Base-by-base conservation (phyloP, 2,113 vertebrate species). In the Proteles cristata region DNA sequence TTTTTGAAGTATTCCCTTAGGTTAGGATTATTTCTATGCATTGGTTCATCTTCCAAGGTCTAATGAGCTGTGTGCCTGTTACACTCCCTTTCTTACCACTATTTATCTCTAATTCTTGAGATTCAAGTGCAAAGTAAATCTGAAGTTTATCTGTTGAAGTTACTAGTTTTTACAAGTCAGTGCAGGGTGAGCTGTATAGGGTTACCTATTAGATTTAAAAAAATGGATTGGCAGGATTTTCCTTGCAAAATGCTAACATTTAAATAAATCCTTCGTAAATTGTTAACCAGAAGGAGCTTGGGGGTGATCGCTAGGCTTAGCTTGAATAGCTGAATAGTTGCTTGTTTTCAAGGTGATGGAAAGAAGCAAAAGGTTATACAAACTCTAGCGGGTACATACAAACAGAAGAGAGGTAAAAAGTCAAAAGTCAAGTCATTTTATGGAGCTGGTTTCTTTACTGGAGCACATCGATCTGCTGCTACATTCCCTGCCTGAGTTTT, bases 281-380 rank as follows among this genome's bases (percentile, higher is more conserved):
- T 9, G 21, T 93, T 97, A 97, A 97, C 96, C 84, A 65, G 81
- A 77, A 94, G 66, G 45, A 71, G 48, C 63, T 19, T 1, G 16
- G 16, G 50, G 74, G 50, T 31, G n/a, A 55, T 43, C 5, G 0
- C 28, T 12, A 45, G 92, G 77, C 93, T 94, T 33, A 15, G 65
- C 83, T 25, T 90, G 93, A 81, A 73, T 11, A 8, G 58, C 50
- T 69, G 83, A 76, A 55, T 3, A 26, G 63, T 28, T 88, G 92
- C 87, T 95, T 93, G 88, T 93, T 92, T 97, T 96, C 81, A 79
- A 90, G 82, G 39, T 31, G 77, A 88, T 2, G 7, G 65, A 73
- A 55, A 61, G 83, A 83, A 92, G 61, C 80, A 16, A 97, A 96
- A 97, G 97, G 95, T 97, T 96, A 98, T 50, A 48, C 53, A 90